These are phyloP conservation scores for Eledona agricola DNA, from an alignment of 2,888 invertebrate species.

Conservation along the genomic window DNA sequence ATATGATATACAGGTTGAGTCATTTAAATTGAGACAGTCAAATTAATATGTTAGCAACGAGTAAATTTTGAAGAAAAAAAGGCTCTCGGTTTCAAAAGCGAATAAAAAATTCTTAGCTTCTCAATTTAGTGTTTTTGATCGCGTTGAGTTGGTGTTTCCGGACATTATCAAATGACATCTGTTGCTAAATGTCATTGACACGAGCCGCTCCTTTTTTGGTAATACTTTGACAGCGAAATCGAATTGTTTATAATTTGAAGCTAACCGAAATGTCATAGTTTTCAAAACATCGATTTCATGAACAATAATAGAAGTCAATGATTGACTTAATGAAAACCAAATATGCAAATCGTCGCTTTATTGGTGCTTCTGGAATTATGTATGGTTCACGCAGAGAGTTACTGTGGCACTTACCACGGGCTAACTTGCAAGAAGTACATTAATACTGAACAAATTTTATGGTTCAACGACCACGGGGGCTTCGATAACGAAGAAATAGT, in stretches of 20 bases:
- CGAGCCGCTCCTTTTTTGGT: conserved; percentile 37
- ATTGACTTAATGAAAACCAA: conserved; percentile 25
- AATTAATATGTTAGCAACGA: too few species aligned
- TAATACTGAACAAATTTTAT: conserved; percentile 64
- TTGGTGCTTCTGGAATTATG: conserved; percentile 24
- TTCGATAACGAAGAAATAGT: conserved; percentile 88
- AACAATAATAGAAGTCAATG: conserved; percentile 31
- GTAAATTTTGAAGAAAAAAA: too few species aligned
- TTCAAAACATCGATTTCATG: conserved; percentile 4
- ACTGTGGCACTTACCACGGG: conserved; percentile 89
- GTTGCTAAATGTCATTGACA: conserved; percentile 17
- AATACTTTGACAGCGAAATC: conserved; percentile 32
- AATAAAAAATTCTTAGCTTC: too few species aligned
- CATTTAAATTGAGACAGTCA: too few species aligned
- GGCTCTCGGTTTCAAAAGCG: too few species aligned
- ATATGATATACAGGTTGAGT: too few species aligned
- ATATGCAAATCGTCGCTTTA: conserved; percentile 31
- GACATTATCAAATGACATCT: conserved; percentile 27
- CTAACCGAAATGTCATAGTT: conserved; percentile 14
- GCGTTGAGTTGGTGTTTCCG: too few species aligned
- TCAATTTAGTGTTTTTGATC: too few species aligned
- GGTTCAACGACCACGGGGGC: conserved; percentile 73
- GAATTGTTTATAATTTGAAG: conserved; percentile 35
- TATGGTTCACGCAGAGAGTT: conserved; percentile 63
- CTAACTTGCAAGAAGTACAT: conserved; percentile 66